Percentiles rank a stretch among this genome's conserved stretches.
Conservation (phyloP, 2,113 vertebrate species). For the Tragulus kanchil region DNA sequence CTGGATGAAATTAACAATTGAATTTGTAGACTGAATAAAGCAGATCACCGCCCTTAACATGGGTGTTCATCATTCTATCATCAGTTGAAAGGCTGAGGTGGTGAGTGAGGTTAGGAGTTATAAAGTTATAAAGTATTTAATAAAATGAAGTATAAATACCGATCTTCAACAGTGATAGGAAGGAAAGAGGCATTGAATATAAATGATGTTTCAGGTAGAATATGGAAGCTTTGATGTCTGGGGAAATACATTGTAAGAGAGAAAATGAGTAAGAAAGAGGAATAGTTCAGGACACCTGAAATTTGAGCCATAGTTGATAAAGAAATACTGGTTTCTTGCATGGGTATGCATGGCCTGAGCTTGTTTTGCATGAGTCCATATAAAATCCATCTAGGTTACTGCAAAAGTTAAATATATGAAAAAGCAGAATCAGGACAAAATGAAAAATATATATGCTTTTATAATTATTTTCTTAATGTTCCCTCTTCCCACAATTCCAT, state of each 20-base stretch:
- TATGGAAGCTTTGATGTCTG: neutral
- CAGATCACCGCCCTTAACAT: neutral
- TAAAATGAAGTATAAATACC: neutral
- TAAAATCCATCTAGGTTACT: constrained; percentile 40
- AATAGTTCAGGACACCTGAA: neutral
- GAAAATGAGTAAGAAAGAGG: neutral
- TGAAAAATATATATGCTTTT: neutral
- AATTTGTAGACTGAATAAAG: neutral
- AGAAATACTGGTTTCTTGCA: neutral
- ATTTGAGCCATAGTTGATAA: neutral
- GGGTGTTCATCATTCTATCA: too few relatives aligned
- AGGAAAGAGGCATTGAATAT: neutral
- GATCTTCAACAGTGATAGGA: neutral
- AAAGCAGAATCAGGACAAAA: neutral
- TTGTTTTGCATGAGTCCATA: too few relatives aligned
- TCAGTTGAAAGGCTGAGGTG: neutral
- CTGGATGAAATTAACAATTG: neutral
- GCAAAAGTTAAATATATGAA: constrained; percentile 14
- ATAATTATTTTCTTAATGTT: constrained; percentile 4
- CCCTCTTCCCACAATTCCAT: neutral
- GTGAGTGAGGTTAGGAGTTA: neutral
- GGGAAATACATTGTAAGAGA: neutral
- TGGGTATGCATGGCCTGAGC: neutral
- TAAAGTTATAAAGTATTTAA: neutral
- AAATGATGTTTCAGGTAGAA: neutral